These are phyloP conservation scores for Penelope pileata DNA, from an alignment of 2,113 vertebrate species.

Conservation along the genomic window DNA sequence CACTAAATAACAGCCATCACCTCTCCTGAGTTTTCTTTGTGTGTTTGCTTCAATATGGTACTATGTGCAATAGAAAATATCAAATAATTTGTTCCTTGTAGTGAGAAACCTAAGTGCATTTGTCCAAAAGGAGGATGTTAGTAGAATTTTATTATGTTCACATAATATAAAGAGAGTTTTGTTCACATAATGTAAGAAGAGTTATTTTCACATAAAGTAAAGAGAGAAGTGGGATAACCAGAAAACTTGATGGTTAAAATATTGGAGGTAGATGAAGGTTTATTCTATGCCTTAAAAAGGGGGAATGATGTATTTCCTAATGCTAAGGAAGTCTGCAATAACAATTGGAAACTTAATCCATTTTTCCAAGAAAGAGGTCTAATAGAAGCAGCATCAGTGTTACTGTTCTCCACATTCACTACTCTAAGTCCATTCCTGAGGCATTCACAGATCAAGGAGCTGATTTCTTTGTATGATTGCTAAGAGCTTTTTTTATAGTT, in stretches of 20 bases:
- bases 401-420: background rate
- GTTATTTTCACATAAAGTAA: background rate
- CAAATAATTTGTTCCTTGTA: background rate
- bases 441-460: background rate
- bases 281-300: background rate
- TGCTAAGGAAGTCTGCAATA: background rate
- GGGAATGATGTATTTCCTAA: accelerated
- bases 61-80: background rate
- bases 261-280: background rate
- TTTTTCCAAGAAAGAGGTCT: background rate
- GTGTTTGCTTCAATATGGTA: background rate
- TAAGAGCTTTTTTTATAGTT: background rate
- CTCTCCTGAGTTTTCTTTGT: accelerated
- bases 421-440: background rate
- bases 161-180: background rate
- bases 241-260: background rate
- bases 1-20: background rate
- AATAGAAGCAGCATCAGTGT: background rate
- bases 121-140: background rate
- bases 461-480: background rate
- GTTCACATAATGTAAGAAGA: background rate
- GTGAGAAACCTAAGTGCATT: background rate
- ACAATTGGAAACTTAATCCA: accelerated
- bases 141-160: background rate
- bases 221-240: background rate